Percentiles rank a stretch among this genome's conserved stretches.
These are phyloP conservation scores for Zosterops pallidus DNA, from an alignment of 2,113 vertebrate genomes.

Conservation along the genomic window DNA sequence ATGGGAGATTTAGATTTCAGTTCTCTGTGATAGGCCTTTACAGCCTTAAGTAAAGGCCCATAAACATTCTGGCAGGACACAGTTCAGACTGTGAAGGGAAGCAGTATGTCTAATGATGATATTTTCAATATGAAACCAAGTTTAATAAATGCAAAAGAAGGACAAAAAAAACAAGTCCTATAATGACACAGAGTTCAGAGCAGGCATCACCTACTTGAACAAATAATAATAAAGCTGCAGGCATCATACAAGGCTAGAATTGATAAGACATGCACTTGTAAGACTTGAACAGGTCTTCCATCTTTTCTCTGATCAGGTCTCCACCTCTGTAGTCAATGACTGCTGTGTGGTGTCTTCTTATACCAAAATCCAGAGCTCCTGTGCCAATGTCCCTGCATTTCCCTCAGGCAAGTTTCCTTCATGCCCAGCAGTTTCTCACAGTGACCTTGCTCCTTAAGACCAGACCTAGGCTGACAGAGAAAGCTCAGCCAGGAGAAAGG, in stretches of 20 bases:
- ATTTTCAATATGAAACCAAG: background rate
- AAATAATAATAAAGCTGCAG: background rate
- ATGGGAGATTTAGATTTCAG: background rate
- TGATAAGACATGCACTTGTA: background rate
- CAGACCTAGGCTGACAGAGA: background rate
- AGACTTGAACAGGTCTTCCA: background rate
- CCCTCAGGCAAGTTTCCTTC: background rate
- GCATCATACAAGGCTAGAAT: background rate
- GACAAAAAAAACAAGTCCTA: background rate
- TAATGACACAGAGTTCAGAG: background rate
- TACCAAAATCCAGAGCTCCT: background rate
- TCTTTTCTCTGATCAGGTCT: background rate
- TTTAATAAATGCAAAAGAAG: background rate
- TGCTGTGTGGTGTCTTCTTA: background rate
- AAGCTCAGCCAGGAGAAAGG: background rate
- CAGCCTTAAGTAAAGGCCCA: background rate
- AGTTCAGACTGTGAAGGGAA: background rate
- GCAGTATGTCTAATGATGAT: background rate
- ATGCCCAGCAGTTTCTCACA: background rate
- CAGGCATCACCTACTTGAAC: background rate
- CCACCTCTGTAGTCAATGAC: background rate
- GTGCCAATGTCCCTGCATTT: background rate
- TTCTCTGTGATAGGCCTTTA: background rate
- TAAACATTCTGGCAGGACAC: background rate
- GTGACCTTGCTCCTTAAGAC: background rate